Evolutionary conservation across 2,888 invertebrate species (phyloP).

Genomic region (Osmoderma eremita): DNA sequence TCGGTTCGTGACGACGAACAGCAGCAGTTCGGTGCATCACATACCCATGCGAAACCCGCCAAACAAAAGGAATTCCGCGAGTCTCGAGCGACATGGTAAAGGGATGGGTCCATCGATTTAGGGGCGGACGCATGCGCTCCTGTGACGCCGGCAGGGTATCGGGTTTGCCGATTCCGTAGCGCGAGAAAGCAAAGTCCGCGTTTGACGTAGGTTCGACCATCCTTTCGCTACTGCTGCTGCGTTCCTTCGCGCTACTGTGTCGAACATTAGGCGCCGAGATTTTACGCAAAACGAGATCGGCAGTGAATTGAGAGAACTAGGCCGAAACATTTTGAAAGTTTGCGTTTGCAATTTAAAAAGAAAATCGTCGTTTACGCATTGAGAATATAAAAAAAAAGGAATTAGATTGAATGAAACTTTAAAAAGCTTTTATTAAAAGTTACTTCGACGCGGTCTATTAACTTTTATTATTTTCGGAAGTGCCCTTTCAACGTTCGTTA

Average conservation of each 20-base stretch:
- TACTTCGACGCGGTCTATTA: not conserved
- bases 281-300: slow-evolving; percentile 10
- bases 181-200: slow-evolving; percentile 25
- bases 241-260: not conserved
- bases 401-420: slow-evolving; percentile 3
- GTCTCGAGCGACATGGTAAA: slow-evolving; percentile 41
- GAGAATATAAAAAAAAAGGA: not conserved
- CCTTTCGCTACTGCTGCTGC: slow-evolving; percentile 11
- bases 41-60: not conserved
- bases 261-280: not conserved
- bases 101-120: slow-evolving; percentile 64
- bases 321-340: slow-evolving; percentile 2
- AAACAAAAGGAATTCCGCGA: slow-evolving; percentile 38
- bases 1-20: not conserved
- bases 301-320: not conserved
- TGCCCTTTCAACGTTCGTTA: not conserved
- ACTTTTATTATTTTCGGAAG: not conserved
- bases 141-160: slow-evolving; percentile 9
- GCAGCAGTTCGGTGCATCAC: no score
- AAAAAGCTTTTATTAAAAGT: no score
- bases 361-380: not conserved
- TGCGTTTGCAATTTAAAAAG: no score
- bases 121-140: slow-evolving; percentile 56
- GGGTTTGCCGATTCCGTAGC: slow-evolving; percentile 19
- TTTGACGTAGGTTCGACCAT: slow-evolving; percentile 28